phyloP scores from a whole-genome alignment of 1,140 invertebrate species.

The Drosophila pectinifera region DNA sequence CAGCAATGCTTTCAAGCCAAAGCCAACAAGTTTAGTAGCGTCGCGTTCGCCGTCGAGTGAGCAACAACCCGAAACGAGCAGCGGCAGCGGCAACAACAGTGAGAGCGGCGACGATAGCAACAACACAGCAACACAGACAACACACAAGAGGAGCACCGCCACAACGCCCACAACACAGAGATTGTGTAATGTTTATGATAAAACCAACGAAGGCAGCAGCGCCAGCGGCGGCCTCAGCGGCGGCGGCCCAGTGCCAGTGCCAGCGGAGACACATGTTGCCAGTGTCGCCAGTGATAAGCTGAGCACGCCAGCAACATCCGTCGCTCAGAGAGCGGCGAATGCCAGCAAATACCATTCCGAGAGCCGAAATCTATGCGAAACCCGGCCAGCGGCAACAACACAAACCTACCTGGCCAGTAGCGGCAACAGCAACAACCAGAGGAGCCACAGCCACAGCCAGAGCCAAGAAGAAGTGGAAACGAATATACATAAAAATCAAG shows the following conservation, averaged over 20 bases:
- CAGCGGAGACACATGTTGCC: slow-evolving; percentile 43
- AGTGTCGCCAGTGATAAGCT: slow-evolving; percentile 44
- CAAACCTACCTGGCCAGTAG: slow-evolving; percentile 80
- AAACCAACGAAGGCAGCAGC: slow-evolving; percentile 34
- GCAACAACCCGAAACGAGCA: slow-evolving; percentile 61
- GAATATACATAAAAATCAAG: slow-evolving; percentile 83
- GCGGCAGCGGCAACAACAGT: slow-evolving; percentile 20
- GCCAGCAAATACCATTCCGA: slow-evolving; percentile 63
- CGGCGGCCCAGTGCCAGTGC: slow-evolving; percentile 50
- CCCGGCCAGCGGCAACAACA: slow-evolving; percentile 64
- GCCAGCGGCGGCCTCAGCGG: slow-evolving; percentile 26
- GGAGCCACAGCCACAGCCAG: slow-evolving; percentile 21
- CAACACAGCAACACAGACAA: slow-evolving; percentile 16
- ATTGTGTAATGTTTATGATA: slow-evolving; percentile 79
- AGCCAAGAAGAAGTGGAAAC: slow-evolving; percentile 69
- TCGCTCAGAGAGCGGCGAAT: slow-evolving; percentile 49
- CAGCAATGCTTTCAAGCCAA: slow-evolving; percentile 68
- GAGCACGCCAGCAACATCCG: slow-evolving; percentile 32
- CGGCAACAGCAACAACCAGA: slow-evolving; percentile 42
- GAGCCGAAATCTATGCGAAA: slow-evolving; percentile 75
- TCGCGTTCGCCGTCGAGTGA: slow-evolving; percentile 75
- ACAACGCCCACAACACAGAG: slow-evolving; percentile 70
- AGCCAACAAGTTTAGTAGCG: slow-evolving; percentile 79
- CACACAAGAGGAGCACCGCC: slow-evolving; percentile 35
- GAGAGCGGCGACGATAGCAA: slow-evolving; percentile 22